Evolutionary conservation across 2,113 vertebrate genomes (phyloP).

Genomic region (Dromaius novaehollandiae): DNA sequence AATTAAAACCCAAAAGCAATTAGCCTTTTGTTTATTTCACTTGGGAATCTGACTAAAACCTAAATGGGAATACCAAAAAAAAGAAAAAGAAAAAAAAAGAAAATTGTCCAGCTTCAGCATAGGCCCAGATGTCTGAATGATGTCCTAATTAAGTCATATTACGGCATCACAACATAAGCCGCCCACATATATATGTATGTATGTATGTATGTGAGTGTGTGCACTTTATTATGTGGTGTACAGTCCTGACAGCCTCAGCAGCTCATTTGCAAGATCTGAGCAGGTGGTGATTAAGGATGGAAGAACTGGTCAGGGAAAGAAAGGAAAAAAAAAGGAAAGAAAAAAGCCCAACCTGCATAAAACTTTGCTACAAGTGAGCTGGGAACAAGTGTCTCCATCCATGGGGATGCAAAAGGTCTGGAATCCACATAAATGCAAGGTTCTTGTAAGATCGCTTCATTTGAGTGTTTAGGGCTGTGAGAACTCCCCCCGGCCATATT

Average conservation of each 20-base stretch:
- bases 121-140: conserved; percentile 46
- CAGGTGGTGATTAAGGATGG: neutral
- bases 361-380: neutral
- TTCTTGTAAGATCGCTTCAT: neutral
- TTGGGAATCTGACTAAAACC: conserved; percentile 44
- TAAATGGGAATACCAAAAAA: conserved; percentile 33
- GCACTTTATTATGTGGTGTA: conserved; percentile 29
- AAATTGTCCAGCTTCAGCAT: neutral
- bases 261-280: neutral
- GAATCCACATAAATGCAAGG: no score
- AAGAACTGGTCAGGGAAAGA: neutral
- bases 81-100: neutral
- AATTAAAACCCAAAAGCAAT: conserved; percentile 72
- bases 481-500: neutral
- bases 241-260: conserved; percentile 7
- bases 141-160: conserved; percentile 62
- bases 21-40: conserved; percentile 65
- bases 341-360: neutral
- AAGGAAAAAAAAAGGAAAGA: neutral
- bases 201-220: no score
- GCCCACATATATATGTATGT: neutral
- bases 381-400: neutral
- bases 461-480: no score
- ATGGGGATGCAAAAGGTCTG: neutral
- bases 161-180: neutral